Evolutionary conservation across 2,888 invertebrate genomes (phyloP).

Genomic region (Oeneis ivallda): DNA sequence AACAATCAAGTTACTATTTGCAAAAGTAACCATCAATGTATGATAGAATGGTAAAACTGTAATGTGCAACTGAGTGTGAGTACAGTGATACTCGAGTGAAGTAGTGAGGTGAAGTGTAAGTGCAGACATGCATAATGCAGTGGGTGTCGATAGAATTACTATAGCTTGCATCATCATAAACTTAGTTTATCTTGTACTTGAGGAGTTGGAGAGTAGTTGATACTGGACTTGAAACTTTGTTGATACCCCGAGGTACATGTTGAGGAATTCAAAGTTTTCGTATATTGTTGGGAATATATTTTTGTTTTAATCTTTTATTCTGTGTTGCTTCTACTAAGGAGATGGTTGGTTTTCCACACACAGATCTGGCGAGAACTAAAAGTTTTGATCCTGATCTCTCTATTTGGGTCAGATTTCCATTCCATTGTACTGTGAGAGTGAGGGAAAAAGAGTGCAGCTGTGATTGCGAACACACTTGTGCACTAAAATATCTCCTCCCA

Average conservation of each 20-base stretch:
- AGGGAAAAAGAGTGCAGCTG: too few species aligned
- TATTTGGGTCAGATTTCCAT: too few species aligned
- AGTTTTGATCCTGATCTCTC: too few species aligned
- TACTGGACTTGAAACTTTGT: conserved; percentile 23
- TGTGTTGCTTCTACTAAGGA: neutral
- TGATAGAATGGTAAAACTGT: neutral
- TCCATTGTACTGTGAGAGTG: too few species aligned
- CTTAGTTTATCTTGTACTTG: conserved; percentile 52
- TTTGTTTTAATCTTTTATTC: too few species aligned
- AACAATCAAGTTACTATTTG: neutral
- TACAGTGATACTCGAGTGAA: conserved; percentile 36
- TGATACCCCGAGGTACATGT: conserved; percentile 3
- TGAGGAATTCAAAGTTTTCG: neutral
- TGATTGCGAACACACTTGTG: too few species aligned
- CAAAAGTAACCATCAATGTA: conserved; percentile 41
- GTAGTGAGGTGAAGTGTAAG: conserved; percentile 60
- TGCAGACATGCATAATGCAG: conserved; percentile 72
- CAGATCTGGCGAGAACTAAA: too few species aligned
- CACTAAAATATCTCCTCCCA: too few species aligned
- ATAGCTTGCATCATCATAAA: conserved; percentile 57
- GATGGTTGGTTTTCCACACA: too few species aligned
- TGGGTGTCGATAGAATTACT: conserved; percentile 60
- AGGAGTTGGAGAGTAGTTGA: conserved; percentile 25
- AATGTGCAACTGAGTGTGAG: conserved; percentile 49
- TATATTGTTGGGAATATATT: too few species aligned